Base-by-base conservation (phyloP, 2,113 vertebrate species). In the Takifugu flavidus region DNA sequence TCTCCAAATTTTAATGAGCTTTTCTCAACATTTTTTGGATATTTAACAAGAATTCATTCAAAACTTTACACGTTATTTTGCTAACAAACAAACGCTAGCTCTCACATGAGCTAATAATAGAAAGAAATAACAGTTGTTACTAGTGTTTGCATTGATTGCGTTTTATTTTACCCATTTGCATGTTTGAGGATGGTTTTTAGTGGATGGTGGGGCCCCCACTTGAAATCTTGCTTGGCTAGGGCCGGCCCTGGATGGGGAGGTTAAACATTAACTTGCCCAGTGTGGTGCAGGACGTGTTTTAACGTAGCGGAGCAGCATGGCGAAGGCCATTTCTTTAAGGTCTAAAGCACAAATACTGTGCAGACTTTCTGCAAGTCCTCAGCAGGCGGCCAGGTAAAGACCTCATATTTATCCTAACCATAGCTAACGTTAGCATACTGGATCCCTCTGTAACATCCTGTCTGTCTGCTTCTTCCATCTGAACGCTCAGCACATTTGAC, bases 221-320 rank as follows among this genome's bases (percentile, higher is more conserved):
- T n/a, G 10, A 20, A 20, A 20, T 20, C 20, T 20, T 20, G 20
- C 20, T 20, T 20, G 20, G 20, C 20, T 20, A 20, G 20, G 20
- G 20, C 20, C 20, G 20, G 20, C 20, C 20, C 20, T 20, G 20
- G 20, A 20, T 20, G n/a, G 15, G 3, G 10, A 3, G 47, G 73
- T 59, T 81, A 86, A 87, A 84, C 57, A 89, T 89, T 90, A 89
- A 88, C 87, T 39, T 11, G 34, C 34, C 34, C 46, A 4, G 20
- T 14, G 2, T 25, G 7, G 25, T 13, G 43, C 14, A 67, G 46
- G 13, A 43, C 7, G 15, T 42, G 56, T 66, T 65, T 62, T 29
- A 2, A 44, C 4, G 29, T 4, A 11, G 15, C 31, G 4, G 45
- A 20, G 29, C 14, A 75, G 78, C 66, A 91, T 91, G 90, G 82